Base-by-base conservation (phyloP, 1,140 invertebrate genomes). In the Drosophila mauritiana region DNA sequence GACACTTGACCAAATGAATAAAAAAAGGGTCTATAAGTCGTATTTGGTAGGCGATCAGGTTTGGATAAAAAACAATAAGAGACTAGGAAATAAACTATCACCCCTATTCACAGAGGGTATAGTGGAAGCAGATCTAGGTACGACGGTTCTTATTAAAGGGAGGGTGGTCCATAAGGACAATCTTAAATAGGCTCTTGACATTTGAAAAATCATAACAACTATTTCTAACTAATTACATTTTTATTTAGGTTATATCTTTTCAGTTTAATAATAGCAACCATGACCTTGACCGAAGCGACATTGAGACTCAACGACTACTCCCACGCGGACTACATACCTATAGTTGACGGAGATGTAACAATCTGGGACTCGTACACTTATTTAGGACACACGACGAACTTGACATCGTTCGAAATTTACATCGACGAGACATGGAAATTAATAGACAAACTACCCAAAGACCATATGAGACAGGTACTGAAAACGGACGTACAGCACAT, bases 361-460 rank as follows among this genome's bases (percentile, higher is more conserved):
- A 31, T 51, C 25, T 51, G 8, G 25, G 48, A 51, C 48, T 13
- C n/a, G 42, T 20, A 51, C 25, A 8, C 25, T 17, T 51, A 51
- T 7, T 27, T 51, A 10, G 22, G 25, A 51, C 25, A 51, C 48
- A 15, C 48, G 10, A n/a, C 25, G 5, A 27, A 27, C 12, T 10
- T 49, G 15, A 31, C 25, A n/a, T 25, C 13, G 10, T 46, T 27
- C 22, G 22, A 49, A n/a, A 49, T n/a, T 22, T 46, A 25, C n/a
- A 22, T 22, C 20, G 20, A 22, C 20, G 3, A 22, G 20, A 22
- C 20, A 13, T 13, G 22, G 46, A 27, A n/a, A 40, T 15, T 40
- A 40, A 40, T n/a, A 27, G 39, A 15, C n/a, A 15, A 40, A 40
- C 13, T 40, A 15, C 39, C 39, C 11, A 15, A 51, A 51, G n/a